Conservation (phyloP, 1,140 invertebrate species). For the Diploscapter pachys region DNA sequence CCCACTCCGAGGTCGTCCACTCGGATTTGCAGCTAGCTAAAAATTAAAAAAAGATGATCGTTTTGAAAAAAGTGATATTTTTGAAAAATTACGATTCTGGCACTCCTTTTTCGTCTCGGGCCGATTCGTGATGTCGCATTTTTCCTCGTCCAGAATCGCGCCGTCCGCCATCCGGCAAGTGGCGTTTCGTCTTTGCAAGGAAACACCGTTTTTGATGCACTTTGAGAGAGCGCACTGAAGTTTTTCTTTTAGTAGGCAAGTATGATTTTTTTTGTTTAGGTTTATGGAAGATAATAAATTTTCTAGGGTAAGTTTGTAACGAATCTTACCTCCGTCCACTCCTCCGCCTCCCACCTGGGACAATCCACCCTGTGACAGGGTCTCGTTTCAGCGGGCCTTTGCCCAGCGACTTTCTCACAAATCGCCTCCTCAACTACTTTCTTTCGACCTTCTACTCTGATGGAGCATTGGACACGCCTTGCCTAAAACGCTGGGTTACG, state of each 20-base stretch:
- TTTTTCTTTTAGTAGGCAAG: slow-evolving; percentile 37
- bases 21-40: slow-evolving; percentile 35
- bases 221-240: slow-evolving; percentile 18
- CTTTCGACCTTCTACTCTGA: slow-evolving; percentile 18
- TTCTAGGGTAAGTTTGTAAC: neutral
- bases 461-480: slow-evolving; percentile 19
- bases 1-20: slow-evolving; percentile 37
- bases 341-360: slow-evolving; percentile 46
- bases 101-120: slow-evolving; percentile 48
- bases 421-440: slow-evolving; percentile 42
- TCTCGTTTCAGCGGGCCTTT: slow-evolving; percentile 41
- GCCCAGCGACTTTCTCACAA: slow-evolving; percentile 47
- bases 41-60: neutral
- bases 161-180: slow-evolving; percentile 49
- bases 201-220: slow-evolving; percentile 23
- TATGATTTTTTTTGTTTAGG: slow-evolving; percentile 43
- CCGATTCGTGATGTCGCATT: slow-evolving; percentile 47
- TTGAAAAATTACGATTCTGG: slow-evolving; percentile 27
- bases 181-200: slow-evolving; percentile 39
- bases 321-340: slow-evolving; percentile 40
- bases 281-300: neutral
- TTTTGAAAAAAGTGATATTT: slow-evolving; percentile 8
- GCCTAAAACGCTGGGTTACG: neutral
- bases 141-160: slow-evolving; percentile 42
- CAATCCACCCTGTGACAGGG: slow-evolving; percentile 45